Evolutionary conservation across 1,140 invertebrate species (phyloP).

Genomic region (Drosophila lini): DNA sequence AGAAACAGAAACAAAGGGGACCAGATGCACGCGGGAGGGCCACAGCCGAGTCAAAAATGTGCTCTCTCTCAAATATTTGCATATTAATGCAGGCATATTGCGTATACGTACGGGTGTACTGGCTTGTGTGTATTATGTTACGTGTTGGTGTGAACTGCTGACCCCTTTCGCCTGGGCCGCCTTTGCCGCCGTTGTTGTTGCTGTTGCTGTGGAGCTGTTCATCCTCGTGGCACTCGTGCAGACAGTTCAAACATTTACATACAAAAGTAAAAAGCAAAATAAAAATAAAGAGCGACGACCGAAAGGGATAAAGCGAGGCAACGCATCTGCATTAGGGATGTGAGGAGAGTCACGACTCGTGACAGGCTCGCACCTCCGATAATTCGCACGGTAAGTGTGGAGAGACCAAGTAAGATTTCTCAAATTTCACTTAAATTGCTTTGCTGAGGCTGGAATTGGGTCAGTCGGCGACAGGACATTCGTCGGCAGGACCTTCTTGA

Average conservation of each 20-base stretch:
- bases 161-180: slow-evolving; percentile 50
- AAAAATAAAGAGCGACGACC: slow-evolving; percentile 18
- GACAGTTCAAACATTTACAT: slow-evolving; percentile 80
- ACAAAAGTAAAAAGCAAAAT: slow-evolving; percentile 51
- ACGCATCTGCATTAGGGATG: slow-evolving; percentile 56
- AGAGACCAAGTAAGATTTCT: slow-evolving; percentile 20
- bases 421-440: slow-evolving; percentile 39
- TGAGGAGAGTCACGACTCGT: slow-evolving; percentile 37
- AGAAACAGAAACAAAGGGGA: slow-evolving; percentile 4
- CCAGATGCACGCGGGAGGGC: slow-evolving; percentile 16
- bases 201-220: slow-evolving; percentile 48
- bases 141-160: slow-evolving; percentile 52
- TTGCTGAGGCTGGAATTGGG: slow-evolving; percentile 14
- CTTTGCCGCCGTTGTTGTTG: slow-evolving; percentile 19
- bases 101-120: slow-evolving; percentile 29
- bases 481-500: slow-evolving; percentile 30
- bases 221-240: slow-evolving; percentile 69
- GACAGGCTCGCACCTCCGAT: slow-evolving; percentile 20
- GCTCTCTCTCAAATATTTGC: slow-evolving; percentile 64
- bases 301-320: slow-evolving; percentile 29
- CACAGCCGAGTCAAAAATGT: slow-evolving; percentile 56
- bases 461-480: slow-evolving; percentile 23
- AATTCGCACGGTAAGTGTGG: slow-evolving; percentile 37
- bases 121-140: slow-evolving; percentile 41
- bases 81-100: slow-evolving; percentile 71